A percentile compares a stretch with the other conserved stretches of the same genome.
phyloP scores from a whole-genome alignment of 1,140 invertebrate genomes.

The Odontomachus brunneus region DNA sequence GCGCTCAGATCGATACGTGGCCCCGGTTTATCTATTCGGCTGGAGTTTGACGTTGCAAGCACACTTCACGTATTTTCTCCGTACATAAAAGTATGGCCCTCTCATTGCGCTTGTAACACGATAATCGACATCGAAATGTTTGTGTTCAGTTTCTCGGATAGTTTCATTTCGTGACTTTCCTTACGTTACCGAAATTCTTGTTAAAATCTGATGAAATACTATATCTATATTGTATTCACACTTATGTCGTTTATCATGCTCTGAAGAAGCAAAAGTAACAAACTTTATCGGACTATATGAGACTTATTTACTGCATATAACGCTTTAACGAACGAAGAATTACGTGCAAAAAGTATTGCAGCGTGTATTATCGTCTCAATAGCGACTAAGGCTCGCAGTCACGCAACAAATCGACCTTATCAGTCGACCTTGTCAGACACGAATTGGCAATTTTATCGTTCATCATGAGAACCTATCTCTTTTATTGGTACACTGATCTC shows the following conservation, averaged over 20 bases:
- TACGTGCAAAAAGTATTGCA: conserved; percentile 6
- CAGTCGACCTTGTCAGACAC: conserved; percentile 40
- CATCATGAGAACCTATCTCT: conserved; percentile 40
- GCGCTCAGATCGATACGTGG: conserved; percentile 74
- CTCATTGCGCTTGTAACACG: background rate
- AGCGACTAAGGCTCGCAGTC: background rate
- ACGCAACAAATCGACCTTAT: conserved; percentile 17
- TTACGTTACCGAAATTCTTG: background rate
- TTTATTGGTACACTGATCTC: conserved; percentile 37
- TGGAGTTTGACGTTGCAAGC: background rate
- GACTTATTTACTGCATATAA: background rate
- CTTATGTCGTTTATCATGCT: no score
- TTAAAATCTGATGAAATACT: background rate
- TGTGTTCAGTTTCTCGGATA: background rate
- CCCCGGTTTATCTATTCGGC: conserved; percentile 62
- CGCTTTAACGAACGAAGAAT: background rate
- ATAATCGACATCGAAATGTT: background rate
- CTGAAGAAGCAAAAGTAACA: no score
- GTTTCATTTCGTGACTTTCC: background rate
- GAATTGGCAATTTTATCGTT: conserved; percentile 59
- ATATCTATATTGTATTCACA: no score
- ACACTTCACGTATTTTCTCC: conserved; percentile 8
- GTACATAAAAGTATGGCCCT: conserved; percentile 14
- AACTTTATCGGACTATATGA: background rate
- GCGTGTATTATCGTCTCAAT: conserved; percentile 1